Evolutionary conservation across 2,113 vertebrate species (phyloP), one percentile per base, ranked within the genome.

Genomic region (Rhea pennata): DNA sequence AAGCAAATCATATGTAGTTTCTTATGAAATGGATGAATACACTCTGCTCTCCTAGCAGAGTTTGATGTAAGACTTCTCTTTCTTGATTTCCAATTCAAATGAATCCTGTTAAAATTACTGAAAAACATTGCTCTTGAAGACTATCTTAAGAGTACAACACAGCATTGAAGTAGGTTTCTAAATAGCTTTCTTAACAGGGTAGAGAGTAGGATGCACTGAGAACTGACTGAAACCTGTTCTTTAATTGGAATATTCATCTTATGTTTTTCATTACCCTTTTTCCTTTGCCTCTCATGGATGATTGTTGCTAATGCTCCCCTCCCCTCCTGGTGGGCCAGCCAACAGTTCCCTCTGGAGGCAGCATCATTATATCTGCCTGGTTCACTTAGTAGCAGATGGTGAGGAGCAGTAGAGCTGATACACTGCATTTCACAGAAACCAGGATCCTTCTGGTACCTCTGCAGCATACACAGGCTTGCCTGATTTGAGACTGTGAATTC

Each of bases 291-390:
- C 92, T 96, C 96, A 95, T 87, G 93, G 87, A 85, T 96, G 94
- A 92, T 59, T 92, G 96, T 96, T 95, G 96, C 88, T 96, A 95
- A 93, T 95, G 90, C 80, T 95, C 90, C 94, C 83, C 91, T 94
- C 96, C 96, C 95, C 95, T 97, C 93, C 96, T 97, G 93, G 94
- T 95, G 96, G 94, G 95, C 93, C 96, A 96, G 94, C 97, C 96
- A 96, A 95, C 93, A 95, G 96, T 97, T 96, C 95, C 96, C 96
- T 97, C 96, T 96, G 96, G 97, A 97, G 97, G 96, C 96, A 97
- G 95, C 93, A 97, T 96, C 95, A 96, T 96, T 96, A 95, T 97
- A 95, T 97, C 94, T 96, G 95, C 96, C 94, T 96, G 96, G 90
- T 96, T 97, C 94, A 83, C 96, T 97, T 93, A 85, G 94, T 84